phyloP scores from a whole-genome alignment of 2,888 invertebrate genomes.

The Gymnosoma rotundatum region DNA sequence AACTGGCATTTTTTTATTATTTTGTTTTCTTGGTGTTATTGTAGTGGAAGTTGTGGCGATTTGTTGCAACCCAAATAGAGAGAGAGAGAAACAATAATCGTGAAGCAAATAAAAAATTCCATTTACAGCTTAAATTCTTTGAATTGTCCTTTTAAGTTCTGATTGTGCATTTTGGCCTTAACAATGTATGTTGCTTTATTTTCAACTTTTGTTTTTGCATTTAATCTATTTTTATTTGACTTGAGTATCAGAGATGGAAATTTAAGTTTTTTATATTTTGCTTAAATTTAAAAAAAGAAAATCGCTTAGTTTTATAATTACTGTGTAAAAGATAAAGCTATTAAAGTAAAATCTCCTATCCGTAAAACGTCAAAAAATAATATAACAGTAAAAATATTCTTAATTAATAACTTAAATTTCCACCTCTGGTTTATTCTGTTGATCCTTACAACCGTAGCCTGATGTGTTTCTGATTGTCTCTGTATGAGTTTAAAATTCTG shows the following conservation, averaged over 20 bases:
- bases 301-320: no score
- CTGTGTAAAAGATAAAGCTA: not conserved
- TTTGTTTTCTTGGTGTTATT: conserved; percentile 16
- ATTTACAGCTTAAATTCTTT: conserved; percentile 62
- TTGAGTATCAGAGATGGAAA: not conserved
- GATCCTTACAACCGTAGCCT: conserved; percentile 35
- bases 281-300: no score
- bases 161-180: conserved; percentile 16
- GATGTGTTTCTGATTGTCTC: conserved; percentile 6
- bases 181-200: conserved; percentile 20
- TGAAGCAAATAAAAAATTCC: conserved; percentile 38
- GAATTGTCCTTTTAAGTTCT: conserved; percentile 54
- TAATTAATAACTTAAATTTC: not conserved
- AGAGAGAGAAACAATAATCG: not conserved
- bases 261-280: not conserved
- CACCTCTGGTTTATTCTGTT: conserved; percentile 8
- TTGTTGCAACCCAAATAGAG: conserved; percentile 22
- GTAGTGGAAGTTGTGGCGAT: conserved; percentile 37
- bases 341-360: not conserved
- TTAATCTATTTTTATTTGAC: conserved; percentile 8
- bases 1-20: conserved; percentile 48
- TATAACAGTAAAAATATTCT: no score
- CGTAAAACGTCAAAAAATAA: no score
- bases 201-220: not conserved
- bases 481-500: conserved; percentile 25